Conservation (phyloP, 2,797 vertebrate species). For the Acanthurus lineatus region DNA sequence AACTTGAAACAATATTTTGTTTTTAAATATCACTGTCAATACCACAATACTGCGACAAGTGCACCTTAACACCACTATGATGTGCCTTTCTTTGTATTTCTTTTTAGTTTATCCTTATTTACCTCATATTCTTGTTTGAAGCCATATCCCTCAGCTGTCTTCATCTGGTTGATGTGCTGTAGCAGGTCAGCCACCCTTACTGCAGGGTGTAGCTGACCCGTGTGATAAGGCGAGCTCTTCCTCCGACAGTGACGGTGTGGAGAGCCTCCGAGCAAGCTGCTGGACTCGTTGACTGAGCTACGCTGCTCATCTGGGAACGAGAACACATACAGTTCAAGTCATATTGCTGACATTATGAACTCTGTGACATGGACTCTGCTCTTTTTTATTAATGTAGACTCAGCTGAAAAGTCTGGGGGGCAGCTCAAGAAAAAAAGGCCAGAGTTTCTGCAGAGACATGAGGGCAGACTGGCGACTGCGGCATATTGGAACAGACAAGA, state of each 20-base stretch:
- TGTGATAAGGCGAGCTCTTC: constrained; percentile 95
- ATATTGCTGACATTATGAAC: background rate
- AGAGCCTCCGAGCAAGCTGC: constrained; percentile 93
- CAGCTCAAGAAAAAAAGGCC: constrained; percentile 27
- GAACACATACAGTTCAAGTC: constrained; percentile 17
- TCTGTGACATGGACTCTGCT: background rate
- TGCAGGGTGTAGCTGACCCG: constrained; percentile 94
- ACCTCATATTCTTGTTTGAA: constrained; percentile 99
- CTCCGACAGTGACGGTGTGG: constrained; percentile 89
- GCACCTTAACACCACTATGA: too few relatives aligned
- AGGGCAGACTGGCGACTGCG: constrained; percentile 39
- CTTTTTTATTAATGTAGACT: constrained; percentile 44
- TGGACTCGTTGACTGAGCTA: constrained; percentile 92
- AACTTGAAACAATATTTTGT: too few relatives aligned
- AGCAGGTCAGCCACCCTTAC: constrained; percentile 95
- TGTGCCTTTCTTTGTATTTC: background rate
- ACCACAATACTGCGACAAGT: too few relatives aligned
- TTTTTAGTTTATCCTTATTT: constrained; percentile 8
- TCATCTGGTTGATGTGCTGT: constrained; percentile 99
- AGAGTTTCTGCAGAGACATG: constrained; percentile 29
- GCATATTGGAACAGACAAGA: constrained; percentile 60
- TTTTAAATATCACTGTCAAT: too few relatives aligned
- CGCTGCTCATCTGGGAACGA: constrained; percentile 89
- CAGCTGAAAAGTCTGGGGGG: constrained; percentile 24
- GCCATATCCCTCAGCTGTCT: constrained; percentile 95